These are phyloP conservation scores for Remorina albescens DNA, from an alignment of 2,797 vertebrate genomes.

Conservation along the genomic window DNA sequence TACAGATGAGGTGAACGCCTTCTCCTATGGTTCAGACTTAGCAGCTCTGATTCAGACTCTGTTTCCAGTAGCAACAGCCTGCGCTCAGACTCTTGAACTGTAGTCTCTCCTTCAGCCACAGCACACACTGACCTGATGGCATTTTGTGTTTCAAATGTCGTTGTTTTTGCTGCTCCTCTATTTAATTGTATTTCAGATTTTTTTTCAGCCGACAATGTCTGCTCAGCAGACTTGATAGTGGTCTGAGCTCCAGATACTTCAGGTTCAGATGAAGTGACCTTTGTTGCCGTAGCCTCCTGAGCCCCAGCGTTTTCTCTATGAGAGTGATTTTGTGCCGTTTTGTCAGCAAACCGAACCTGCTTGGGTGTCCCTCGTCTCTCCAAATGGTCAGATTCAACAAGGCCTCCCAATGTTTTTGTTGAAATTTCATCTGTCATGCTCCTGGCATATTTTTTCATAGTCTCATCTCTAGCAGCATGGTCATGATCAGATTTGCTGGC, in stretches of 20 bases:
- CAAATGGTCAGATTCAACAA: constrained; percentile 31
- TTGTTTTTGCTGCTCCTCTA: constrained; percentile 30
- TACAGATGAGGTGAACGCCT: constrained; percentile 44
- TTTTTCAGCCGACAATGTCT: constrained; percentile 24
- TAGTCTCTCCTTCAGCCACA: constrained; percentile 30
- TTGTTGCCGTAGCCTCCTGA: constrained; percentile 31
- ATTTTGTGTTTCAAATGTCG: constrained; percentile 57
- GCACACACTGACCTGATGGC: constrained; percentile 53
- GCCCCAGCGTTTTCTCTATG: constrained; percentile 27
- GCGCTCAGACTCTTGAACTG: constrained; percentile 38
- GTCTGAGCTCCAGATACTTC: constrained; percentile 21
- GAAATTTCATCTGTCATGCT: constrained; percentile 31
- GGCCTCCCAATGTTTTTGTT: constrained; percentile 2
- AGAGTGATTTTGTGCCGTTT: constrained; percentile 56
- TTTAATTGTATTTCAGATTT: constrained; percentile 58
- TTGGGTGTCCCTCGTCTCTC: constrained; percentile 28
- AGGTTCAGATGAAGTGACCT: constrained; percentile 53
- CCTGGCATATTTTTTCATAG: constrained; percentile 16
- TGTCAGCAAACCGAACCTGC: constrained; percentile 28
- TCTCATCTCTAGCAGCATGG: constrained; percentile 8
- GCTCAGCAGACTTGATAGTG: constrained; percentile 30
- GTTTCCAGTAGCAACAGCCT: constrained; percentile 45
- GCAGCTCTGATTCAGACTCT: constrained; percentile 44
- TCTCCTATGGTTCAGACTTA: constrained; percentile 33
- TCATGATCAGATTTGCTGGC: constrained; percentile 23